Evolutionary conservation across 2,888 invertebrate species (phyloP), one percentile per base, ranked within the genome.

Genomic region (Euplagia quadripunctaria): DNA sequence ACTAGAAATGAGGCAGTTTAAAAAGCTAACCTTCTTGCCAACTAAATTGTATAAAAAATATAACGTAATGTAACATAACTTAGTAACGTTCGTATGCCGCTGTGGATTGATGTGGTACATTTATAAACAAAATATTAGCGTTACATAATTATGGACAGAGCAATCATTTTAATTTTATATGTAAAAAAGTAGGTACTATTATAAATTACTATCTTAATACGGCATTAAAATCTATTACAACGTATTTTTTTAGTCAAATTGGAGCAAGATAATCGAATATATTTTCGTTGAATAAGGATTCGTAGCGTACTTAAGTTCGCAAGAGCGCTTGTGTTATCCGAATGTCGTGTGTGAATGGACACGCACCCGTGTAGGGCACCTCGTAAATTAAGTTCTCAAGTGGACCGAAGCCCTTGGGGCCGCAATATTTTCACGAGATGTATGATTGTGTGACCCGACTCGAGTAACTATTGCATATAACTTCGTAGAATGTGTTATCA

Each of bases 331-430:
- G 7, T 7, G n/a, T 31, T 16, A 65, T 41, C 31, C 17, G 46
- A 4, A 68, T 55, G 8, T 72, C 79, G 76, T 72, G 42, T 17
- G 68, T 64, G 71, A 87, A 79, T 85, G 92, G 79, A 84, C 55
- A 82, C 84, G 11, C 52, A 63, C 83, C 43, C 12, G 55, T 72
- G 70, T 83, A 88, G 86, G 85, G 88, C 83, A 85, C 82, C 85
- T 88, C 90, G 82, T 93, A 92, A 93, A 91, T 91, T 90, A 92
- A 86, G 83, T 83, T 86, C 77, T 86, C 87, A 89, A 90, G 88
- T 90, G 86, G 84, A 78, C 79, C 74, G 76, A 70, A 71, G 65
- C 79, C 81, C 85, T 86, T 84, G 86, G 80, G 79, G 74, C 74
- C 76, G 78, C 70, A 71, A 81, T 79, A 79, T 85, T 80, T 83